These are phyloP conservation scores for Dipodomys ordii DNA, from an alignment of 2,113 vertebrate genomes.

Conservation along the genomic window DNA sequence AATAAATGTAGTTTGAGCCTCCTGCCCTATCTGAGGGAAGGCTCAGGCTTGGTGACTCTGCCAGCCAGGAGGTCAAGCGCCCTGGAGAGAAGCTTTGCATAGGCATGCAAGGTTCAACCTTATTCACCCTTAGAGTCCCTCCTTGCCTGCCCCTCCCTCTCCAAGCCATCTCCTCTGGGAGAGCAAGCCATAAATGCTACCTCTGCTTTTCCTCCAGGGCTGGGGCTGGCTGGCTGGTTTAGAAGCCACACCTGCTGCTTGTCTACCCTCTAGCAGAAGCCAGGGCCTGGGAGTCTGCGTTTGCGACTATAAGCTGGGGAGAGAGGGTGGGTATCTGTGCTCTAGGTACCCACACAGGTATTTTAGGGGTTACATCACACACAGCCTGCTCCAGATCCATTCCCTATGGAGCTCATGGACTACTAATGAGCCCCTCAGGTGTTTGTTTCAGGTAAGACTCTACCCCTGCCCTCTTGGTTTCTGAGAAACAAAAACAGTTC, in stretches of 20 bases:
- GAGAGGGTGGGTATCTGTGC: neutral
- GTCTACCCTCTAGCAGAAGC: neutral
- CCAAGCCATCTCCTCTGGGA: neutral
- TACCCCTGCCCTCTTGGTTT: neutral
- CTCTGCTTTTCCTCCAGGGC: neutral
- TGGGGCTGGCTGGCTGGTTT: neutral
- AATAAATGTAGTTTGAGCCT: neutral
- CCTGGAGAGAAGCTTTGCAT: neutral
- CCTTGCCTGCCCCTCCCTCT: neutral
- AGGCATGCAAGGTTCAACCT: constrained; percentile 34
- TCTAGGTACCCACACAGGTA: neutral
- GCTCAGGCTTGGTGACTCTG: neutral
- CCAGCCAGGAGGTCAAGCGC: neutral
- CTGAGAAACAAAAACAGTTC: constrained; percentile 50
- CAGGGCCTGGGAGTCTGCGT: neutral
- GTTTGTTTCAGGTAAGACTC: neutral
- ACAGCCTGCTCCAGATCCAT: neutral
- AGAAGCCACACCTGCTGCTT: neutral
- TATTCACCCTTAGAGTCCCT: neutral
- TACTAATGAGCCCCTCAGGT: constrained; percentile 68
- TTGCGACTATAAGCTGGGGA: neutral
- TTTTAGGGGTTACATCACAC: constrained; percentile 48
- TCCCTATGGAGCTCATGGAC: constrained; percentile 25
- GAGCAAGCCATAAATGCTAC: constrained; percentile 28
- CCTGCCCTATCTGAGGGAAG: neutral